Evolutionary conservation across 2,797 vertebrate genomes (phyloP), one percentile per base, ranked within the genome.

Genomic region (Ataeniobius toweri): DNA sequence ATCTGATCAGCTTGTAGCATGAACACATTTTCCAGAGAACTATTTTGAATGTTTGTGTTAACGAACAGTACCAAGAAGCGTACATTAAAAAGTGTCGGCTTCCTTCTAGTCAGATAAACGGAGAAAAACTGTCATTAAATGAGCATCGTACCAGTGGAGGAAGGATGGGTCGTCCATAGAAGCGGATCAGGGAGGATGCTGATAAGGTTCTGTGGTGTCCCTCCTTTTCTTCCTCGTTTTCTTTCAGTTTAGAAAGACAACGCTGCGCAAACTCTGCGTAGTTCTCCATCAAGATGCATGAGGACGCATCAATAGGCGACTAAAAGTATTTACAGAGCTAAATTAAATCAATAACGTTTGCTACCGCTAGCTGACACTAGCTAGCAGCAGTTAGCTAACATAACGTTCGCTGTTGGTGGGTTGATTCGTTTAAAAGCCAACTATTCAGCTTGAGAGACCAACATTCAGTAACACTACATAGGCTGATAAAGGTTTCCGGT

Each of bases 91-190:
- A 72, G 41, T 18, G 31, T 6, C 9, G 41, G 9, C 26, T 69
- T 44, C 48, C 26, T 69, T 44, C 48, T 53, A 20, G 5, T 41
- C 1, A 61, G 6, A 36, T 31, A n/a, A 22, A 2, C 6, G 55
- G 20, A 28, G 1, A 31, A 41, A 31, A 55, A 13, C 1, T 6
- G 71, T 31, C 0, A 22, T 69, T 7, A 73, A 61, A 28, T 16
- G 0, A 31, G n/a, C 50, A 10, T 78, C 82, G n/a, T 93, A 96
- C 96, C 95, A 95, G 74, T 0, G 95, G 94, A 77, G 95, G 93
- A 3, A 96, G 95, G 72, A 96, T 89, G 69, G 89, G 58, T 12
- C 71, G 70, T 51, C 95, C 94, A 79, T 91, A 41, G 87, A 96
- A 94, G 76, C 88, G 75, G 63, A 96, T 95, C 24, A 86, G 31